Evolutionary conservation across 2,113 vertebrate genomes (phyloP).

Genomic region (Larimichthys polyactis): DNA sequence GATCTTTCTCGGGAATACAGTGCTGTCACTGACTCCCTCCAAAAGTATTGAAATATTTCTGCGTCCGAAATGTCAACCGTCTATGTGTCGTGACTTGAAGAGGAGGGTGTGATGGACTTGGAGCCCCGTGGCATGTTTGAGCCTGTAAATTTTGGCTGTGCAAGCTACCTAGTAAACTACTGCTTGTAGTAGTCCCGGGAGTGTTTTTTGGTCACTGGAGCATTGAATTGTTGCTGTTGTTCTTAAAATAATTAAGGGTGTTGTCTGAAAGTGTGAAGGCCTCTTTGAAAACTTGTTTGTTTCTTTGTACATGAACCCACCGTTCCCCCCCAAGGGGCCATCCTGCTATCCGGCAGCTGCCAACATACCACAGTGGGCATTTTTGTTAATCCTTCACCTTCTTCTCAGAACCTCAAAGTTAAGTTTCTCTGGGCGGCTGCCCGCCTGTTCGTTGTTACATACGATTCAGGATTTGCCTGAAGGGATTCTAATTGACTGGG

Average conservation of each 20-base stretch:
- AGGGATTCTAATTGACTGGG: slow-evolving; percentile 12
- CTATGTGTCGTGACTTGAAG: slow-evolving; percentile 66
- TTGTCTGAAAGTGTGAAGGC: slow-evolving; percentile 56
- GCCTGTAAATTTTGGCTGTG: slow-evolving; percentile 56
- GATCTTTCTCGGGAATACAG: neutral
- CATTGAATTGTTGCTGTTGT: slow-evolving; percentile 45
- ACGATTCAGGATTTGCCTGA: slow-evolving; percentile 12
- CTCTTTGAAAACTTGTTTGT: slow-evolving; percentile 55
- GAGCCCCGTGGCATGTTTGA: slow-evolving; percentile 65
- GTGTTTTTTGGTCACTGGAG: slow-evolving; percentile 29
- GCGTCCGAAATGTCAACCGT: neutral
- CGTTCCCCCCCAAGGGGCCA: slow-evolving; percentile 39
- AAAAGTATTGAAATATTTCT: neutral
- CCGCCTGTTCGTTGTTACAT: neutral
- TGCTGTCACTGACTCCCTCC: neutral
- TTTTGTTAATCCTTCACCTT: slow-evolving; percentile 40
- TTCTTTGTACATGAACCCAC: slow-evolving; percentile 51
- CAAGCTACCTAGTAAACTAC: neutral
- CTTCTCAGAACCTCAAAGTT: slow-evolving; percentile 14
- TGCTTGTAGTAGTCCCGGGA: neutral
- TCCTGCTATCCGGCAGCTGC: slow-evolving; percentile 62
- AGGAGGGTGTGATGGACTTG: slow-evolving; percentile 54
- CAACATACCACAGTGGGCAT: slow-evolving; percentile 55
- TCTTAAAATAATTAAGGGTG: slow-evolving; percentile 78
- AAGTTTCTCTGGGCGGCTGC: neutral